A percentile compares a stretch with the other conserved stretches of the same genome.
These are phyloP conservation scores for Corythoichthys haematopterus DNA, from an alignment of 2,113 vertebrate species.

Conservation along the genomic window DNA sequence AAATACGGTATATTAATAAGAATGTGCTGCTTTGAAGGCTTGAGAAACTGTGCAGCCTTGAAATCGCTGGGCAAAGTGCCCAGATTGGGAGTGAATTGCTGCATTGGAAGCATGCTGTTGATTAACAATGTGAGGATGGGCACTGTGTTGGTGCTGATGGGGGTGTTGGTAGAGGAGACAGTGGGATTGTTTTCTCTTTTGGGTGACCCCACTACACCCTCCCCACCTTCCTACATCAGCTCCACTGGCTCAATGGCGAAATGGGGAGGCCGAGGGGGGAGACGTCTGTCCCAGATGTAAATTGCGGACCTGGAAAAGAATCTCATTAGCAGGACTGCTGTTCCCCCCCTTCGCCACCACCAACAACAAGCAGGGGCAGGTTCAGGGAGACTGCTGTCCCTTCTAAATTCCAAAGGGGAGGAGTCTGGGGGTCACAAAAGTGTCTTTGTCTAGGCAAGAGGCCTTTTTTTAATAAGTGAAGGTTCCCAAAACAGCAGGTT, in stretches of 20 bases:
- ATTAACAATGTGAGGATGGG: constrained; percentile 73
- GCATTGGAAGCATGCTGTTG: constrained; percentile 61
- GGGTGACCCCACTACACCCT: constrained; percentile 23
- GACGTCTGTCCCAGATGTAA: constrained; percentile 84
- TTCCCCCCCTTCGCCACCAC: constrained; percentile 40
- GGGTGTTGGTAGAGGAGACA: constrained; percentile 46
- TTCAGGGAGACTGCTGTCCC: constrained; percentile 69
- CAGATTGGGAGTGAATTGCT: constrained; percentile 51
- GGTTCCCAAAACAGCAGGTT: constrained; percentile 46
- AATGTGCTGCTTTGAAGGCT: constrained; percentile 12
- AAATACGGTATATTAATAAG: not conserved
- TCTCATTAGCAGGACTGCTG: constrained; percentile 80
- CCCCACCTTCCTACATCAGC: constrained; percentile 66
- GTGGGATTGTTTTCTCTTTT: constrained; percentile 75
- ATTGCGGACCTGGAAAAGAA: constrained; percentile 81
- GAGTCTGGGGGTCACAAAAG: constrained; percentile 70
- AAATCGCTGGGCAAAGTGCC: constrained; percentile 55
- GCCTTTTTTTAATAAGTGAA: constrained; percentile 63
- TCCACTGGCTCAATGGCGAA: constrained; percentile 73
- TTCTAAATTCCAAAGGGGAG: constrained; percentile 69
- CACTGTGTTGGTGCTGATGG: constrained; percentile 55
- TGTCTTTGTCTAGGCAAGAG: constrained; percentile 72
- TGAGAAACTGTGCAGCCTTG: constrained; percentile 41
- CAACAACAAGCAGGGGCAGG: constrained; percentile 47
- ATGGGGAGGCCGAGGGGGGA: constrained; percentile 68